Percentiles rank a stretch among this genome's conserved stretches.
These are phyloP conservation scores for Exocentrus adspersus DNA, from an alignment of 2,888 invertebrate species.

Conservation along the genomic window DNA sequence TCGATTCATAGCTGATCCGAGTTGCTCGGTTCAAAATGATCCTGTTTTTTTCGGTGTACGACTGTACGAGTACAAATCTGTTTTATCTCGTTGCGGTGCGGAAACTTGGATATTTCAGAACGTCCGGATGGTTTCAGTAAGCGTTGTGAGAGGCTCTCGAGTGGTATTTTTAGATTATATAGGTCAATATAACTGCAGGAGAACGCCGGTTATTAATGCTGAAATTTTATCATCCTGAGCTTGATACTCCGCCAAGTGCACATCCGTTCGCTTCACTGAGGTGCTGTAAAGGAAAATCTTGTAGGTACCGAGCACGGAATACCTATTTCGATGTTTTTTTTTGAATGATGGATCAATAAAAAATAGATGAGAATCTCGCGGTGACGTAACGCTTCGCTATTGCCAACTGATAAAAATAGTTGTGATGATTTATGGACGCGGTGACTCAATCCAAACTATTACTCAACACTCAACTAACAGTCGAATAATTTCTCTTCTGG, in stretches of 20 bases:
- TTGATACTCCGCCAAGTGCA: background rate
- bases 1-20: no score
- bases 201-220: background rate
- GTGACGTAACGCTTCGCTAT: background rate
- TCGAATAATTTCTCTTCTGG: constrained; percentile 6
- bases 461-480: background rate
- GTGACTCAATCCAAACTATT: constrained; percentile 5
- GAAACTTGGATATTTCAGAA: no score
- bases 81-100: no score
- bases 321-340: no score
- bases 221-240: background rate
- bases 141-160: background rate
- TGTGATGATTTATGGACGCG: constrained; percentile 8
- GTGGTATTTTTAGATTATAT: background rate
- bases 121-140: background rate
- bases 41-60: no score
- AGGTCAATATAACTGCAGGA: constrained; percentile 5
- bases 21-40: no score
- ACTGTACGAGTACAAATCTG: no score
- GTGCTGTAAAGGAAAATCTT: no score
- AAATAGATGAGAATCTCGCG: no score
- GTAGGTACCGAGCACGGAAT: no score
- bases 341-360: no score
- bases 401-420: constrained; percentile 7
- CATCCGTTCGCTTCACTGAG: background rate